phyloP scores from a whole-genome alignment of 2,797 vertebrate genomes.

The Lagorchestes hirsutus region DNA sequence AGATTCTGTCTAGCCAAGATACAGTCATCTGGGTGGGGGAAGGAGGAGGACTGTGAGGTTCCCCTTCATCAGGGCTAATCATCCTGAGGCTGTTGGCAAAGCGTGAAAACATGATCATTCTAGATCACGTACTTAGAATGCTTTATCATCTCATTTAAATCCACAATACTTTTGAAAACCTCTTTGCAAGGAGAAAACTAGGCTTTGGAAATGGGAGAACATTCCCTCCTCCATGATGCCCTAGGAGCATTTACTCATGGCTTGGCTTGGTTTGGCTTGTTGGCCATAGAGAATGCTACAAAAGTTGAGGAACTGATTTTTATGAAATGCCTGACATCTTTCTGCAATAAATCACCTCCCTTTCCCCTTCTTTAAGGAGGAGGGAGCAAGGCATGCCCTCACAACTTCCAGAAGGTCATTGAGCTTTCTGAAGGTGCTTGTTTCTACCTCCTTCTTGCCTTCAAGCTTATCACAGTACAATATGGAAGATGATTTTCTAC shows the following conservation, averaged over 20 bases:
- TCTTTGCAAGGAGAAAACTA: background rate
- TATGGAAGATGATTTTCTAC: background rate
- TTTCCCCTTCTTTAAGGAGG: background rate
- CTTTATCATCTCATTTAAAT: constrained; percentile 20
- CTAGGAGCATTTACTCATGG: background rate
- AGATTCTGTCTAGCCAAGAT: constrained; percentile 29
- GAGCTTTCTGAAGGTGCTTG: background rate
- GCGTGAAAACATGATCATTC: background rate
- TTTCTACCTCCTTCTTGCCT: background rate
- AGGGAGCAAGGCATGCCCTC: background rate
- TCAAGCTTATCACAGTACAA: background rate
- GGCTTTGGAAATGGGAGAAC: background rate
- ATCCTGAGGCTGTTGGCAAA: constrained; percentile 11
- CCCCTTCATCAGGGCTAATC: background rate
- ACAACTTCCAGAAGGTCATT: background rate
- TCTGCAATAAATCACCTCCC: background rate
- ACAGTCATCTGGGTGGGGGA: background rate
- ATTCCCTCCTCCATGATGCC: background rate
- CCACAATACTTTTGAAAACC: constrained; percentile 45
- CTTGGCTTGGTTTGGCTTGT: background rate
- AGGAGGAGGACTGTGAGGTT: background rate
- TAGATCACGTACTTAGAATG: background rate
- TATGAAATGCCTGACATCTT: constrained; percentile 11
- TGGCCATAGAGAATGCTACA: background rate
- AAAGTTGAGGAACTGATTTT: constrained; percentile 23